Base-by-base conservation (phyloP, 2,888 invertebrate species). In the Clostera curtula region DNA sequence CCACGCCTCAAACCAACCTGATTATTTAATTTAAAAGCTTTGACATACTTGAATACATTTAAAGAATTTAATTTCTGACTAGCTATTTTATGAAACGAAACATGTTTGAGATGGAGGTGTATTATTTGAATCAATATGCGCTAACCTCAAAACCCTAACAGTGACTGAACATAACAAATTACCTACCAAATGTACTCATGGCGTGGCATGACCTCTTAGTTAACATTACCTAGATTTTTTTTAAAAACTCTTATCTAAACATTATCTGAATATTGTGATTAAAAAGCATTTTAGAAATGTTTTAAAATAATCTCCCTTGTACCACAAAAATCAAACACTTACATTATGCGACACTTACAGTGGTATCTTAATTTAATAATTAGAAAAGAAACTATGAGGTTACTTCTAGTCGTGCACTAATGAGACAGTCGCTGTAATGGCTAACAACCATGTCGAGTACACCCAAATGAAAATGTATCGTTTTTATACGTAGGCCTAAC, bases 121-220 rank as follows among this genome's bases (percentile, higher is more conserved):
- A n/a, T n/a, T n/a, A n/a, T n/a, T n/a, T n/a, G n/a, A n/a, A n/a
- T n/a, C n/a, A n/a, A n/a, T n/a, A n/a, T n/a, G n/a, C n/a, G n/a
- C n/a, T n/a, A n/a, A n/a, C n/a, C n/a, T n/a, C n/a, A n/a, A n/a
- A 64, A 62, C 69, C 66, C 73, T 79, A 79, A 76, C 76, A 75
- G 71, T 66, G 64, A 69, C 61, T 55, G 59, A 56, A 48, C 44
- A 68, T 70, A 80, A 80, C 77, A 74, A 76, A 75, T 76, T 69
- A 56, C 51, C 73, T 70, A 72, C 62, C 58, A 63, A 65, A 60
- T 59, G 60, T 65, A 68, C 63, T 66, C 56, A 52, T 53, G 56
- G 62, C 49, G 10, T 56, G 57, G 60, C 53, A 57, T 59, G 50
- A 62, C 54, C 65, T 74, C 68, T 56, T 49, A 56, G 47, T 60